Evolutionary conservation across 2,888 invertebrate genomes (phyloP), one percentile per base, ranked within the genome.

Genomic region (Scaptomyza cyrtandrae): DNA sequence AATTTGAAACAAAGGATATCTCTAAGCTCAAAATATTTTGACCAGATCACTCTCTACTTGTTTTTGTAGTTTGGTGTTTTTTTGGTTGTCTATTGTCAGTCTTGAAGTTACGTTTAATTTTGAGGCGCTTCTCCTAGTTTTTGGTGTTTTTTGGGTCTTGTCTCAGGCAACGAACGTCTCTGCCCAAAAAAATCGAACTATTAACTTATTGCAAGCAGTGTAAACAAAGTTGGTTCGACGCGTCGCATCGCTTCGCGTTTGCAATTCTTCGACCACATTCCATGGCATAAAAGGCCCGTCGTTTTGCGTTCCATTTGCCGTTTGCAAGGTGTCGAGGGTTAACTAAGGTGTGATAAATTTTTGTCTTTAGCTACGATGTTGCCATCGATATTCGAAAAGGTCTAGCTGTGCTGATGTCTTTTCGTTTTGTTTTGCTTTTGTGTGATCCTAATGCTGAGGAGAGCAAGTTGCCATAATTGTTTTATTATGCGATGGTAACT

Each of bases 281-380:
- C 85, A 69, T 50, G 48, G 50, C 62, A 44, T 65, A 64, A 71
- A 66, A 71, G 71, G 65, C 64, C 64, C 60, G 61, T 60, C 62
- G 64, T 55, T 73, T 61, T 41, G 44, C 27, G 46, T 58, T 57
- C 41, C 39, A 3, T 39, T 39, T 39, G 24, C 24, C 24, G 24
- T 24, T 24, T 50, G 65, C 80, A 83, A 87, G 88, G 86, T 86
- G 86, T 87, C 81, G 85, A 71, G 85, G 86, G 86, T 86, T 89
- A 86, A 86, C 89, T 89, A 86, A 86, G 86, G 86, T 89, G 86
- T 86, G 86, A 86, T 86, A 87, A 89, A 89, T 89, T 82, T 87
- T 80, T 77, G 72, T 75, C 66, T 73, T 68, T 75, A 62, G 39
- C 59, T 53, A 33, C 54, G 52, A 57, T 43, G 27, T 56, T 72